phyloP scores from a whole-genome alignment of 2,797 vertebrate genomes.

The Notamacropus eugenii region DNA sequence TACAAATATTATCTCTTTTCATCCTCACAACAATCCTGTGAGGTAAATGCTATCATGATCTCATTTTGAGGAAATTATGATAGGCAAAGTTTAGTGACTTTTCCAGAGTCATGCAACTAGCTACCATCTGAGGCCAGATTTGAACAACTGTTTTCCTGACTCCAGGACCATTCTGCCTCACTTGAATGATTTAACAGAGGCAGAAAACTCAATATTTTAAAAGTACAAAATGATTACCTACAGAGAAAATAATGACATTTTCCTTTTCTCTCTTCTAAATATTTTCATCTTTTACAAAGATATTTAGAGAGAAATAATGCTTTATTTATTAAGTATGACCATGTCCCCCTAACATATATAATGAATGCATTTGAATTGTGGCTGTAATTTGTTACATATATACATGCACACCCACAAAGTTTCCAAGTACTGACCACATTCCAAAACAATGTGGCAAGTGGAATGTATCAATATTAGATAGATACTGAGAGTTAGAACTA shows the following conservation, averaged over 20 bases:
- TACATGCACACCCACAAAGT: not conserved
- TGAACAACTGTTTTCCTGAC: not conserved
- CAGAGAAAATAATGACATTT: not conserved
- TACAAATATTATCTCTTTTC: not conserved
- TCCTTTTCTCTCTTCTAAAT: not conserved
- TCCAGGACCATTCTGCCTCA: not conserved
- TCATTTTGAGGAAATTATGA: not conserved
- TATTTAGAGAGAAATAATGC: not conserved
- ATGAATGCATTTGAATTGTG: not conserved
- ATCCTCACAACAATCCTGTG: not conserved
- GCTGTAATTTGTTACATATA: not conserved
- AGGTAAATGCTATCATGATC: not conserved
- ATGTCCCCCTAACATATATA: not conserved
- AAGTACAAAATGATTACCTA: not conserved
- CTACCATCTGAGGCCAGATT: not conserved
- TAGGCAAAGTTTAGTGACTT: not conserved
- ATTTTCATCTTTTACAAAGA: not conserved
- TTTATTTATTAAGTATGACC: not conserved
- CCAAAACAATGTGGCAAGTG: not conserved
- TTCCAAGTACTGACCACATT: not conserved
- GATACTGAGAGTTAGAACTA: conserved; percentile 20
- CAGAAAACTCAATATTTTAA: not conserved
- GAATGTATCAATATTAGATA: conserved; percentile 21
- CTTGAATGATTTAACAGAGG: not conserved
- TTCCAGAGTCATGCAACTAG: not conserved